Base-by-base conservation (phyloP, 2,113 vertebrate species). In the Pseudorhombus dupliciocellatus region DNA sequence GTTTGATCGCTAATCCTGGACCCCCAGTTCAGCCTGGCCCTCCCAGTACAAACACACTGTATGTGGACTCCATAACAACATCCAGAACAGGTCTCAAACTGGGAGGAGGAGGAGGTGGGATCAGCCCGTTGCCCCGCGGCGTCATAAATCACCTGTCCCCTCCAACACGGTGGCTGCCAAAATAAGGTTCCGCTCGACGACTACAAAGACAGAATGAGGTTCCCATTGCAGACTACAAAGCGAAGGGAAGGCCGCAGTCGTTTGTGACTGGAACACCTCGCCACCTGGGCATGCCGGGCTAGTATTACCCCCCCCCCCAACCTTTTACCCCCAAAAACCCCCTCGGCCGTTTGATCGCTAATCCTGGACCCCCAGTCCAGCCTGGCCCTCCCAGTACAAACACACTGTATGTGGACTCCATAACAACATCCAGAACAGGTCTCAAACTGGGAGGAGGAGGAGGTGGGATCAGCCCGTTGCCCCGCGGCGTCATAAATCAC, bases 1-100 rank as follows among this genome's bases (percentile, higher is more conserved):
- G 84, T 92, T 93, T 93, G 92, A 94, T 92, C 84, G 44, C 75
- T 93, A 91, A 93, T 93, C 91, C 92, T 25, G 76, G 55, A 73
- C 53, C 77, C 70, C 0, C 16, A 69, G 69, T 66, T 68, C 42
- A 15, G 15, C 42, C 42, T 61, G 10, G 20, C 57, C 61, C 65
- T 73, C 60, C 58, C 55, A 10, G 61, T 63, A 51, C 72, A 78
- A 80, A 79, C 58, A 86, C 66, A 79, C 79, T 56, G 34, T 25
- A 52, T 34, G 51, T 26, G 56, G 80, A 87, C 53, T 77, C 72
- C 56, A 73, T 86, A 89, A 89, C 76, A 88, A 87, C 75, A 70
- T 81, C 84, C 89, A 88, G 89, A 79, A 81, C 75, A 65, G 30
- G n/a, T 42, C 52, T 21, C 70, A 37, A 24, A 72, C 26, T 51